These are phyloP conservation scores for Kryphioiulus occultus DNA, from an alignment of 2,888 invertebrate genomes.

Conservation along the genomic window DNA sequence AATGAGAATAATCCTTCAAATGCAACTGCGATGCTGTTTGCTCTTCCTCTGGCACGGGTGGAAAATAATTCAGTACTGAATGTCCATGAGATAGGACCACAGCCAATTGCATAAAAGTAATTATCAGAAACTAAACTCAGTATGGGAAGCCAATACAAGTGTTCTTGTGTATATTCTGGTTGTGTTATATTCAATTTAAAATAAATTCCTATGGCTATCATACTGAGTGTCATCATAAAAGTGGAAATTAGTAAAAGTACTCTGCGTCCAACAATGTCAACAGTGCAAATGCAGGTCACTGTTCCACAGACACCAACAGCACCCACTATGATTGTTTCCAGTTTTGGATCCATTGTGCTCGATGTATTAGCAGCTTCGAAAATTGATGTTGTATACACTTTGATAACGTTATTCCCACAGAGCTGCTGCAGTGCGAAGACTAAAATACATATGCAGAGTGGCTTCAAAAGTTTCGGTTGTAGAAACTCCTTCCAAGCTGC, in stretches of 20 bases:
- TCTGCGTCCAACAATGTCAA: constrained; percentile 53
- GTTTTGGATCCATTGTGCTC: constrained; percentile 48
- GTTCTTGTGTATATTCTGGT: not conserved
- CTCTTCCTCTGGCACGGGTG: constrained; percentile 32
- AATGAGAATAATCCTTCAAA: constrained; percentile 41
- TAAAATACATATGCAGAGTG: constrained; percentile 52
- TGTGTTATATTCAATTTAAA: not conserved
- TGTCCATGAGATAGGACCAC: constrained; percentile 46
- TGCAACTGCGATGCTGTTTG: constrained; percentile 37
- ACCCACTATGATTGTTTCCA: constrained; percentile 54
- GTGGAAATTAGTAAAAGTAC: constrained; percentile 53
- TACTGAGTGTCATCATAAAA: constrained; percentile 49
- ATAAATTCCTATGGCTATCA: constrained; percentile 46
- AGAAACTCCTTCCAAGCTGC: constrained; percentile 31
- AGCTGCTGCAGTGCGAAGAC: constrained; percentile 55
- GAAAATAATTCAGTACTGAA: constrained; percentile 39
- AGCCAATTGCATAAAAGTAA: constrained; percentile 14
- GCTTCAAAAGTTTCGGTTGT: constrained; percentile 50
- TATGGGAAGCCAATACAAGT: constrained; percentile 47
- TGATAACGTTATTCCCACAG: constrained; percentile 54
- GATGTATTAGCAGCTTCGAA: constrained; percentile 53
- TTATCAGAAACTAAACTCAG: constrained; percentile 19
- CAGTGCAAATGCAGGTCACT: not conserved
- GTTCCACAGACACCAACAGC: constrained; percentile 46
- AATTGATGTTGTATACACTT: constrained; percentile 54